Evolutionary conservation across 1,140 invertebrate genomes (phyloP), one percentile per base, ranked within the genome.

Genomic region (Cotesia vestalis): DNA sequence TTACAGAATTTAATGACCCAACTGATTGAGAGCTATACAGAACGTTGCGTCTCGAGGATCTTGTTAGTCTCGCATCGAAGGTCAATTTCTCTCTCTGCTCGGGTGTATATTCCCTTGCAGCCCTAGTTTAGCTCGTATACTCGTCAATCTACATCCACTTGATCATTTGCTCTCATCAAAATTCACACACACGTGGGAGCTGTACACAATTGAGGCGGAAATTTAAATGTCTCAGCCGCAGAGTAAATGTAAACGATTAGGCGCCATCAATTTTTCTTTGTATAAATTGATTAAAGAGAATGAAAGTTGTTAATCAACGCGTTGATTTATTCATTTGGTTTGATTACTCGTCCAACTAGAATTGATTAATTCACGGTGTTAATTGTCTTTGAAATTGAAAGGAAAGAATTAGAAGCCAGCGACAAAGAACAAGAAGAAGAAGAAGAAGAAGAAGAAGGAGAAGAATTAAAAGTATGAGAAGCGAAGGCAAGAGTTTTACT

Each of bases 1-100:
- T 81, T 80, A 80, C 73, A 72, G 40, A 69, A 76, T 75, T 78
- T 80, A 79, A 77, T 77, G 78, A 78, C 79, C 73, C 66, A 69
- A 73, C 73, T 79, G 79, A 80, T 81, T 80, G 77, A 70, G 69
- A 46, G 34, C 40, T 59, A 72, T 53, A 69, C 71, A 69, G 72
- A 20, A 38, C 61, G 53, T 64, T 36, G 20, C 69, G 79, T 79
- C 79, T 80, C 75, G 75, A 80, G 78, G 71, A 77, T 73, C 77
- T 81, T 75, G 80, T 80, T 81, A 81, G 74, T 79, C 71, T 78
- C 70, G 73, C 66, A 27, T 34, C 60, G 53, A 12, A 51, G 76
- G 12, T 66, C 62, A 71, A 69, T 34, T 69, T 71, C 57, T 57
- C 71, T 52, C 38, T 51, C n/a, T 67, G 4, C 14, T n/a, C n/a